Base-by-base conservation (phyloP, 2,113 vertebrate genomes). In the Lepus americanus region DNA sequence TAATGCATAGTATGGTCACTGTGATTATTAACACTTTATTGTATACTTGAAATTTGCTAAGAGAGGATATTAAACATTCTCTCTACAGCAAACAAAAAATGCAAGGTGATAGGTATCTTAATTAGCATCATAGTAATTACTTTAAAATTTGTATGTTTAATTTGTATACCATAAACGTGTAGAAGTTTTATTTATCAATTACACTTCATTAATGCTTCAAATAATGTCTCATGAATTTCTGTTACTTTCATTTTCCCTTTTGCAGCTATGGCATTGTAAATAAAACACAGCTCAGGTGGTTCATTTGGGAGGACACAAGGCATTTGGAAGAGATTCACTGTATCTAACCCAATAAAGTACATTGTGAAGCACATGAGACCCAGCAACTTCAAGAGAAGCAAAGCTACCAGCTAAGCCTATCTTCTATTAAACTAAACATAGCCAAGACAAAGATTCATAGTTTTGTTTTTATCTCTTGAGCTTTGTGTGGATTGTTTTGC, bases 371-470 rank as follows among this genome's bases (percentile, higher is more conserved):
- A 31, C 17, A 61, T 69, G 79, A 63, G 1, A 36, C 76, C 31
- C 5, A 49, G 29, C 14, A 49, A 5, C 1, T 67, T 17, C 9
- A 3, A 4, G 7, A 7, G 9, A 6, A 63, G 5, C 39, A 2
- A 4, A 70, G 14, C 3, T 8, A 29, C 33, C 14, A 22, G 27
- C 4, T 1, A 11, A 85, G 31, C 2, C 78, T 51, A 2, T 4
- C 3, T 2, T 55, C 11, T 53, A 7, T 31, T 73, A 87, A 20
- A 17, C 1, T 29, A n/a, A 64, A 29, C 11, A 61, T 6, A 72
- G 13, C 6, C 33, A 84, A 70, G 8, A 53, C 86, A 31, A 3
- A 72, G 44, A 61, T 31, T 77, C 64, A n/a, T 49, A 11, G 51
- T 51, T 82, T 93, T 72, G 17, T 77, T 81, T 70, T 19, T n/a